Evolutionary conservation across 2,113 vertebrate species (phyloP), one percentile per base, ranked within the genome.

Genomic region (Cardinalis cardinalis): DNA sequence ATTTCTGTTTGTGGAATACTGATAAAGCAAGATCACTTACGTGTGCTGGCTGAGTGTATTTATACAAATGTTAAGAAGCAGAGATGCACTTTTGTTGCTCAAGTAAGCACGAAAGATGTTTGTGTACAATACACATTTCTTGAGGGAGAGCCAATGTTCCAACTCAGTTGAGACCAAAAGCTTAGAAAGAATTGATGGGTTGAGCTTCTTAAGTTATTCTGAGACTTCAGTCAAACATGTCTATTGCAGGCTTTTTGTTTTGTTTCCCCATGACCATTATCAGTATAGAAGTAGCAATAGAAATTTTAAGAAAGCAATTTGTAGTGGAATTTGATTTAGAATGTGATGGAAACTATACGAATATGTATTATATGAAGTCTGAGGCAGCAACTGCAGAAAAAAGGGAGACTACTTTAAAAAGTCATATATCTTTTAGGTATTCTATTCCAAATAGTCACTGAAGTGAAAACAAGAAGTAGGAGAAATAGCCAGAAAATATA

Each of bases 91-190:
- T 84, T 75, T 52, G 19, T 68, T 7, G 17, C 25, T 38, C 40
- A 59, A 17, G 7, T 52, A 25, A 74, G 31, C 21, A n/a, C 7
- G 68, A 4, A 81, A 56, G 25, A 15, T 14, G 5, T 74, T 70
- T 3, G 0, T 24, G 15, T 64, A 34, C 0, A 3, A 28, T 32
- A 40, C 2, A 34, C 0, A 28, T 55, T 74, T 82, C 24, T 55
- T 36, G 21, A 84, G 53, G 55, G 75, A 78, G 12, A 40, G 5
- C 7, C n/a, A 18, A 31, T 11, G 21, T 48, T 74, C 17, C 34
- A 46, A 36, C 14, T 34, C 9, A 44, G 6, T 1, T 60, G 49
- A 80, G 36, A 73, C 5, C 12, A 36, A 84, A 89, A 36, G 14
- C 14, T 29, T 5, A 49, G 28, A 61, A 14, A 75, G 19, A 71